A percentile compares a stretch with the other conserved stretches of the same genome.
These are phyloP conservation scores for Drosophila kanapiae DNA, from an alignment of 1,140 invertebrate genomes.

Conservation along the genomic window DNA sequence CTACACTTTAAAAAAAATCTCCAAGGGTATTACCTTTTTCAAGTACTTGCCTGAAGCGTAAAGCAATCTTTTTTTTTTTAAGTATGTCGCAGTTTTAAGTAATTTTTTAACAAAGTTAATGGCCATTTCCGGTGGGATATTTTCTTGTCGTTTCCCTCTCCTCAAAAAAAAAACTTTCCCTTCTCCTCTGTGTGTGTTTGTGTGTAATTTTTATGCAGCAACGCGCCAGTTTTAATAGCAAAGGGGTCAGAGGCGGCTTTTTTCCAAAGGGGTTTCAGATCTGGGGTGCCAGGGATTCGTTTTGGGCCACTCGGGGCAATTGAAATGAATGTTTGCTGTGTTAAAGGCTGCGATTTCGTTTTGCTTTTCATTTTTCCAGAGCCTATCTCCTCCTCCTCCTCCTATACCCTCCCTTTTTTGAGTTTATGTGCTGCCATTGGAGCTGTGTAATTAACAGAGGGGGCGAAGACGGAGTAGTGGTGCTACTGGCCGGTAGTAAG, in stretches of 20 bases:
- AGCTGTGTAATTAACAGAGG: conserved; percentile 53
- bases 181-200: background rate
- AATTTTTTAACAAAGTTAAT: conserved; percentile 26
- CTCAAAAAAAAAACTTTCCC: background rate
- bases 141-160: conserved; percentile 4
- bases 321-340: conserved; percentile 79
- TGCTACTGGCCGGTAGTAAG: conserved; percentile 38
- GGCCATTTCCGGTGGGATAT: conserved; percentile 22
- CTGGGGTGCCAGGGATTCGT: conserved; percentile 1
- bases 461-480: background rate
- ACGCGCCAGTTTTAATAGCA: conserved; percentile 45
- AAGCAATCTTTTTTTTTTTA: background rate
- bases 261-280: too few relatives aligned
- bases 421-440: conserved; percentile 30
- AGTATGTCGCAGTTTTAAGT: conserved; percentile 20
- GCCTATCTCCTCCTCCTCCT: background rate
- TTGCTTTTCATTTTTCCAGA: conserved; percentile 18
- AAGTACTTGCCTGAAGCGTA: background rate
- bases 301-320: conserved; percentile 64
- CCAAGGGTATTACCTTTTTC: conserved; percentile 1
- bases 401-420: background rate
- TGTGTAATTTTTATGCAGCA: conserved; percentile 53
- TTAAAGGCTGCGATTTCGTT: conserved; percentile 71
- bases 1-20: background rate
- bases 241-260: background rate